Conservation (phyloP, 2,888 invertebrate species). For the Xestobium rufovillosum region DNA sequence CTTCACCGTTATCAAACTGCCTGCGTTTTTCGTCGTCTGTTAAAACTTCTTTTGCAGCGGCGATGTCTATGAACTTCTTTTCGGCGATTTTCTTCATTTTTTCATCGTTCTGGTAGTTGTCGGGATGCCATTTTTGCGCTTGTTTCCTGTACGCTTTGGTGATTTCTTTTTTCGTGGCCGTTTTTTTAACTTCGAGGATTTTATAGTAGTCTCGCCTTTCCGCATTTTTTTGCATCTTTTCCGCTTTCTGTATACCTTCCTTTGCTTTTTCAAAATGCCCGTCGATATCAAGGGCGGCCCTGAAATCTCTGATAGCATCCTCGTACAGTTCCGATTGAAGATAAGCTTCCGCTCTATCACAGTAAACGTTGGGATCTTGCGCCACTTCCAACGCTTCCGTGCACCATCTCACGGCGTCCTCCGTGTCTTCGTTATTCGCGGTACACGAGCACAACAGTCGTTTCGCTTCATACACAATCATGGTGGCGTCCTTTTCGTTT, state of each 20-base stretch:
- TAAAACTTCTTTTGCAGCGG: conserved; percentile 92
- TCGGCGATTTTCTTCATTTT: conserved; percentile 92
- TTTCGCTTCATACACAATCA: conserved; percentile 68
- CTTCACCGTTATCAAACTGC: conserved; percentile 90
- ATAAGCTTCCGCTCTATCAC: conserved; percentile 90
- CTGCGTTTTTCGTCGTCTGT: conserved; percentile 87
- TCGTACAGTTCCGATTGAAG: conserved; percentile 83
- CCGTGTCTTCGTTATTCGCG: conserved; percentile 59
- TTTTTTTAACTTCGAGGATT: conserved; percentile 84
- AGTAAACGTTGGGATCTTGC: conserved; percentile 69
- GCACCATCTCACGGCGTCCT: conserved; percentile 70
- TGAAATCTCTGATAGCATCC: conserved; percentile 84
- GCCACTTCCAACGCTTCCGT: conserved; percentile 68
- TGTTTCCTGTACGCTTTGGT: conserved; percentile 93
- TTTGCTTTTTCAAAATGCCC: conserved; percentile 72
- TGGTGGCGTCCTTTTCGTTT: conserved; percentile 60
- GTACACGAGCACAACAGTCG: conserved; percentile 77
- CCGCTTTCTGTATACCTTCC: conserved; percentile 81
- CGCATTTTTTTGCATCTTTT: conserved; percentile 86
- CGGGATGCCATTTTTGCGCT: conserved; percentile 99
- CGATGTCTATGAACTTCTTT: conserved; percentile 97
- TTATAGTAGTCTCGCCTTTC: conserved; percentile 96
- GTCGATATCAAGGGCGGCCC: conserved; percentile 78
- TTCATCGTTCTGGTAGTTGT: conserved; percentile 73
- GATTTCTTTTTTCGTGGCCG: conserved; percentile 88